phyloP scores from a whole-genome alignment of 2,113 vertebrate genomes.

The Oreocharis arfaki region DNA sequence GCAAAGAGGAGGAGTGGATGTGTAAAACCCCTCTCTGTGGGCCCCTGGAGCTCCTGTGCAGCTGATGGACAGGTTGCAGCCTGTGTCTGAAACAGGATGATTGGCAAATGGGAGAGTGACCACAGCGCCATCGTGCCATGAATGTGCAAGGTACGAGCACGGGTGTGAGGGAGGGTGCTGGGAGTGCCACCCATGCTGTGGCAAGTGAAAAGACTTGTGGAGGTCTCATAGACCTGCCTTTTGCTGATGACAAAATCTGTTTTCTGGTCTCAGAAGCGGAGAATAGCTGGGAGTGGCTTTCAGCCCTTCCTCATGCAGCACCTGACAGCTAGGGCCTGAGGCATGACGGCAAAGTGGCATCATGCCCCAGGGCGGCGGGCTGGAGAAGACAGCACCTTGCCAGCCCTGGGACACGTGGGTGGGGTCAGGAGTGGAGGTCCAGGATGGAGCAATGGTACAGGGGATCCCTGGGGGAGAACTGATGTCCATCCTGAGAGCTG shows the following conservation, averaged over 20 bases:
- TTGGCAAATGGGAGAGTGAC: not conserved
- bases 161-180: not conserved
- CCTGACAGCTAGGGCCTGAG: not conserved
- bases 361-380: rapidly evolving
- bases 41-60: not conserved
- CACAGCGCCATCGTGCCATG: rapidly evolving
- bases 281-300: not conserved
- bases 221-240: not conserved
- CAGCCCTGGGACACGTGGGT: rapidly evolving
- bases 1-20: not conserved
- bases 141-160: rapidly evolving
- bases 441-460: not conserved
- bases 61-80: not conserved
- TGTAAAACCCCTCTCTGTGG: not conserved
- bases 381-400: not conserved
- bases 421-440: not conserved
- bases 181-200: not conserved
- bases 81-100: rapidly evolving
- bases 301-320: not conserved
- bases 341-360: not conserved
- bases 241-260: not conserved
- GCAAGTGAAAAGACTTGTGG: not conserved
- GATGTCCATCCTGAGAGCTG: not conserved
- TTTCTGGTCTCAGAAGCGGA: not conserved
- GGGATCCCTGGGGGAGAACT: not conserved